Conservation (phyloP, 1,140 invertebrate species). For the Musca vetustissima region DNA sequence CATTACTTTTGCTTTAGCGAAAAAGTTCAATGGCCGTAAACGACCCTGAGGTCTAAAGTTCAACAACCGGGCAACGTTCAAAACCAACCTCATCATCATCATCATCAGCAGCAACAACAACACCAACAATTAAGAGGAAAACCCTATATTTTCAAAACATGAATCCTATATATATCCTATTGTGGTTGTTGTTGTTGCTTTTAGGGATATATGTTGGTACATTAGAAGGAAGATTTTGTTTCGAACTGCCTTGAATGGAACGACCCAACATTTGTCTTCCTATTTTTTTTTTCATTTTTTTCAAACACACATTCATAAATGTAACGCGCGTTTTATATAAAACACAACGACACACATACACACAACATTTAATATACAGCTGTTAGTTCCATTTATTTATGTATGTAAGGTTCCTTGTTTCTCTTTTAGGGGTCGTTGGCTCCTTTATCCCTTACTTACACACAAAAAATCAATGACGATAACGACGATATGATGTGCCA, state of each 20-base stretch:
- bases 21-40: constrained; percentile 51
- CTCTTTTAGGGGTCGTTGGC: constrained; percentile 23
- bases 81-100: not conserved
- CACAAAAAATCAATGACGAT: constrained; percentile 1
- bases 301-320: no score
- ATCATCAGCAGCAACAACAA: not conserved
- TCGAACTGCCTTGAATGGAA: not conserved
- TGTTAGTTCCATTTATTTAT: no score
- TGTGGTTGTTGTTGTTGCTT: not conserved
- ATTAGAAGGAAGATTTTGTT: not conserved
- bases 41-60: constrained; percentile 54
- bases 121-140: not conserved
- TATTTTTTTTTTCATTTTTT: no score
- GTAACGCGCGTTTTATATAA: not conserved
- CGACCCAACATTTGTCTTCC: no score
- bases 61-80: constrained; percentile 47
- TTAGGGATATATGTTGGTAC: not conserved
- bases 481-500: no score
- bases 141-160: constrained; percentile 12
- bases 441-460: constrained; percentile 22
- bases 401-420: no score
- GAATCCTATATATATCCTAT: not conserved
- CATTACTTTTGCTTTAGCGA: constrained; percentile 11
- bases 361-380: not conserved
- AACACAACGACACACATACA: not conserved